Percentiles rank a stretch among this genome's conserved stretches.
Evolutionary conservation across 1,140 invertebrate species (phyloP).

Genomic region (Aphidius gifuensis): DNA sequence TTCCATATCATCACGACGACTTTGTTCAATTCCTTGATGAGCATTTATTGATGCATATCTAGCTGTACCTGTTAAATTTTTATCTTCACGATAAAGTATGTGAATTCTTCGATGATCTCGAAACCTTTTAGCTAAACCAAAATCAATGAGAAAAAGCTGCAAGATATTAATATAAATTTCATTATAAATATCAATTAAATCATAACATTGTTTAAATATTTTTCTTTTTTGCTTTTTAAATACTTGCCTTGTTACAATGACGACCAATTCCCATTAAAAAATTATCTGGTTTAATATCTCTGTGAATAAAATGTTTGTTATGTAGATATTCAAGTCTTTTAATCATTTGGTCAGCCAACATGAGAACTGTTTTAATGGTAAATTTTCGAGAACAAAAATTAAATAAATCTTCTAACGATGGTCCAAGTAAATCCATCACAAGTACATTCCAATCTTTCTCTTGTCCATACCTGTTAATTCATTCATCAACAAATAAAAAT

Average conservation of each 20-base stretch:
- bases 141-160: constrained; percentile 92
- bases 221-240: not conserved
- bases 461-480: constrained; percentile 71
- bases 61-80: constrained; percentile 94
- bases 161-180: constrained; percentile 25
- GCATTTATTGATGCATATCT: constrained; percentile 97
- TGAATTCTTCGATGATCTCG: constrained; percentile 82
- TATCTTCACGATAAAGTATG: constrained; percentile 93
- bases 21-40: constrained; percentile 89
- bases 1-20: constrained; percentile 93
- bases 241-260: constrained; percentile 82
- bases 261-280: constrained; percentile 97
- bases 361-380: constrained; percentile 95
- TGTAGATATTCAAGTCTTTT: constrained; percentile 92
- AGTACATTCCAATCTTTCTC: constrained; percentile 93
- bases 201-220: not conserved
- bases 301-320: constrained; percentile 94
- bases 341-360: constrained; percentile 94
- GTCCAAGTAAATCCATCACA: constrained; percentile 95
- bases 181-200: not conserved
- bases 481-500: no score
- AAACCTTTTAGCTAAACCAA: constrained; percentile 95
- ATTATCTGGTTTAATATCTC: constrained; percentile 95
- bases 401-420: constrained; percentile 94
- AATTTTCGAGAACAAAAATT: constrained; percentile 95